phyloP scores from a whole-genome alignment of 2,113 vertebrate species.

The Sander lucioperca region DNA sequence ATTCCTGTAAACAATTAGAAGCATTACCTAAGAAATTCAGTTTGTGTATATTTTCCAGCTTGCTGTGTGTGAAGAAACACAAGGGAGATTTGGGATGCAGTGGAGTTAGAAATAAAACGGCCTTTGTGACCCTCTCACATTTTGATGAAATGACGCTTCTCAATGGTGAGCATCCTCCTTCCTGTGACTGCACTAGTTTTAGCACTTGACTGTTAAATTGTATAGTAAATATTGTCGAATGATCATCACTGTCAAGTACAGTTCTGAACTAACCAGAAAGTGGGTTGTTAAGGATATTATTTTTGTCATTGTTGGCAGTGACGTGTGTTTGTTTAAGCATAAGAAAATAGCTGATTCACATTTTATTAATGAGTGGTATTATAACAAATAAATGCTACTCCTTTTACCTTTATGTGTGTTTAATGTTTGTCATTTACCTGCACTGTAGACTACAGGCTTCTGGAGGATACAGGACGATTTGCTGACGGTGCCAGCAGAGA shows the following conservation, averaged over 20 bases:
- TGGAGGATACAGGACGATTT: constrained; percentile 93
- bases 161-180: constrained; percentile 86
- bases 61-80: constrained; percentile 94
- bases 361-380: background rate
- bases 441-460: constrained; percentile 93
- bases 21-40: background rate
- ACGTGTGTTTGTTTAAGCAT: background rate
- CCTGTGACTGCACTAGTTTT: background rate
- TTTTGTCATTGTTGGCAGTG: background rate
- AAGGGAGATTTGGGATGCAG: constrained; percentile 89
- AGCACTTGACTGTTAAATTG: background rate
- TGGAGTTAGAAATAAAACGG: constrained; percentile 92
- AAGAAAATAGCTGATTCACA: background rate
- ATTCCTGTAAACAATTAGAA: background rate
- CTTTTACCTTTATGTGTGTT: background rate
- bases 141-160: constrained; percentile 94
- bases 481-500: constrained; percentile 90
- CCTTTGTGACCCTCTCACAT: constrained; percentile 87
- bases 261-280: background rate
- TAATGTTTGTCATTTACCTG: constrained; percentile 6
- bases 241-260: background rate
- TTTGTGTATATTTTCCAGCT: constrained; percentile 78
- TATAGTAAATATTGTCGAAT: background rate
- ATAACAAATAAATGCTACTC: background rate
- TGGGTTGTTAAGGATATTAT: background rate